A percentile compares a stretch with the other conserved stretches of the same genome.
Conservation (phyloP, 1,140 invertebrate species). For the Pararge aegeria region DNA sequence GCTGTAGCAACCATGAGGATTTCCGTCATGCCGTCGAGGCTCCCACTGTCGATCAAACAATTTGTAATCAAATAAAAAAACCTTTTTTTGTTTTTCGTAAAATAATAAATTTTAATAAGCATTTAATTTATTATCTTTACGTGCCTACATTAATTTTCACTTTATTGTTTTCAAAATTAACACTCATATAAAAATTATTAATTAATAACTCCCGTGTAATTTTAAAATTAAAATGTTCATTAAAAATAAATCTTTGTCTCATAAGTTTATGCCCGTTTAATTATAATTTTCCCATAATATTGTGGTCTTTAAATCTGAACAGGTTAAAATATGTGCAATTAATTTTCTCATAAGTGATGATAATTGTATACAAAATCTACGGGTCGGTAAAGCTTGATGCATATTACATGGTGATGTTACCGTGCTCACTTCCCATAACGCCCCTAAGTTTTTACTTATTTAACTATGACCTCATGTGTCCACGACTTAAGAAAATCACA, state of each 20-base stretch:
- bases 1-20: too few species aligned
- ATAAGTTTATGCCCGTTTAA: not conserved
- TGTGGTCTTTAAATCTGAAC: constrained; percentile 23
- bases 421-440: constrained; percentile 80
- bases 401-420: constrained; percentile 73
- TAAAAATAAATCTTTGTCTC: not conserved
- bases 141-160: too few species aligned
- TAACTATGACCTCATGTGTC: constrained; percentile 79
- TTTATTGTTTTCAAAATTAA: not conserved
- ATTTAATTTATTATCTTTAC: too few species aligned
- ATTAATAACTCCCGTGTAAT: not conserved
- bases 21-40: too few species aligned
- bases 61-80: too few species aligned
- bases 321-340: constrained; percentile 29
- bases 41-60: too few species aligned
- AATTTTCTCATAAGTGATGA: constrained; percentile 31
- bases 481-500: constrained; percentile 79
- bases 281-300: constrained; percentile 24
- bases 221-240: not conserved
- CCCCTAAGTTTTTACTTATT: constrained; percentile 77
- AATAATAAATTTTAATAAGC: too few species aligned
- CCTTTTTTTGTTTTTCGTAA: too few species aligned
- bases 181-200: not conserved
- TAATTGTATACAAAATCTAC: constrained; percentile 59
- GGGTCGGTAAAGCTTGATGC: constrained; percentile 63